Percentiles rank a stretch among this genome's conserved stretches.
Evolutionary conservation across 2,113 vertebrate species (phyloP).

Genomic region (Anarrhichthys ocellatus): DNA sequence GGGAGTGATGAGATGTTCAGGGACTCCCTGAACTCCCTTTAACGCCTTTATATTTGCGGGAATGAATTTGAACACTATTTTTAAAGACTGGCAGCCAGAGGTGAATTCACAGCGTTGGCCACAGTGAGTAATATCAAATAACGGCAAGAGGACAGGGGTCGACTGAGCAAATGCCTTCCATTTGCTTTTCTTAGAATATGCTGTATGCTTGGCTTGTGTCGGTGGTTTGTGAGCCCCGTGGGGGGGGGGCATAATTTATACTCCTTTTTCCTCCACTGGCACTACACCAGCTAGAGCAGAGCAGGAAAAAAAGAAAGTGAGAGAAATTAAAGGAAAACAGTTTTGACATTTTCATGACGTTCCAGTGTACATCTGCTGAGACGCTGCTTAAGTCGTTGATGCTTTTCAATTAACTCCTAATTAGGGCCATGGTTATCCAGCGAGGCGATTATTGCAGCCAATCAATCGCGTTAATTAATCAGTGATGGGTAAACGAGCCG

Average conservation of each 20-base stretch:
- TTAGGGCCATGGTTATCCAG: constrained; percentile 69
- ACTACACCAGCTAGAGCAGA: constrained; percentile 25
- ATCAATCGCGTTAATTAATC: constrained; percentile 75
- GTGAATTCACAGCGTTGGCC: constrained; percentile 4
- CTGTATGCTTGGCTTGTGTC: constrained; percentile 20
- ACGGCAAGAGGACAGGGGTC: constrained; percentile 3
- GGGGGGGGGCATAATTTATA: constrained; percentile 40
- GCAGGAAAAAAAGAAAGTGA: neutral
- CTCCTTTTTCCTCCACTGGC: constrained; percentile 2
- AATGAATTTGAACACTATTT: neutral
- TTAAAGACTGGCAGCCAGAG: neutral
- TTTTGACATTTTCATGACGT: constrained; percentile 28
- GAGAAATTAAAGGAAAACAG: constrained; percentile 28
- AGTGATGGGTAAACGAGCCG: constrained; percentile 64
- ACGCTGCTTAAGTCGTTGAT: constrained; percentile 61
- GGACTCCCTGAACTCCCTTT: neutral
- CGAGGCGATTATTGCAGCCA: constrained; percentile 71
- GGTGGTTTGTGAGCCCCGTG: constrained; percentile 29
- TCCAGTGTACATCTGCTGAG: constrained; percentile 41
- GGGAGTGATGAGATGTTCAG: constrained; percentile 12
- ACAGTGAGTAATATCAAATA: constrained; percentile 29
- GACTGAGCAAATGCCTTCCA: constrained; percentile 10
- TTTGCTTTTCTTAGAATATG: constrained; percentile 37
- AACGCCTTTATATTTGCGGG: constrained; percentile 32
- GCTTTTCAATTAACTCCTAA: constrained; percentile 76